phyloP scores from a whole-genome alignment of 2,888 invertebrate genomes.

The Caenorhabditis sulstoni region DNA sequence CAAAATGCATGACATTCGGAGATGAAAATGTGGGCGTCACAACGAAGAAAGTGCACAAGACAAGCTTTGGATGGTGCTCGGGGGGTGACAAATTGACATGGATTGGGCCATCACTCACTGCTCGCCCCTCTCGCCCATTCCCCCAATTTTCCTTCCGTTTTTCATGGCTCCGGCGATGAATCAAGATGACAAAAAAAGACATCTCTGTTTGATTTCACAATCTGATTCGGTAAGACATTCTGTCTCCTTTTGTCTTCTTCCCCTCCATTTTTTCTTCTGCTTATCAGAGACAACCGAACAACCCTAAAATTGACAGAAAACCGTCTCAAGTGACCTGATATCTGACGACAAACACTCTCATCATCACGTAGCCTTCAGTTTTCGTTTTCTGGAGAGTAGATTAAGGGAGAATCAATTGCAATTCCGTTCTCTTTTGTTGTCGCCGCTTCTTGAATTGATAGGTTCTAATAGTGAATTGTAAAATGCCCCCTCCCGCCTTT shows the following conservation, averaged over 20 bases:
- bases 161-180: neutral
- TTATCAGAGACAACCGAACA: slow-evolving; percentile 2
- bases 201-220: slow-evolving; percentile 5
- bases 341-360: slow-evolving; percentile 10
- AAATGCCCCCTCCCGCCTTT: neutral
- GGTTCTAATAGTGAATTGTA: neutral
- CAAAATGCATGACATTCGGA: slow-evolving; percentile 44
- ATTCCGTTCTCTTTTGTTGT: too few species aligned
- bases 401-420: too few species aligned
- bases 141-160: slow-evolving; percentile 6
- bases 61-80: slow-evolving; percentile 20
- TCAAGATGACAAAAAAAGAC: neutral
- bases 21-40: neutral
- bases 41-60: slow-evolving; percentile 55
- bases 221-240: slow-evolving; percentile 3
- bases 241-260: neutral
- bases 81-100: slow-evolving; percentile 58
- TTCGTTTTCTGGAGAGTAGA: too few species aligned
- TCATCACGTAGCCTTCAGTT: neutral
- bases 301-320: slow-evolving; percentile 5
- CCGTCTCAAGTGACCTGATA: slow-evolving; percentile 13
- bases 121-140: slow-evolving; percentile 11
- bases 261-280: neutral
- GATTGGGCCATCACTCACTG: slow-evolving; percentile 61
- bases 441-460: too few species aligned